Evolutionary conservation across 1,140 invertebrate species (phyloP), one percentile per base, ranked within the genome.

Genomic region (Polyergus mexicanus): DNA sequence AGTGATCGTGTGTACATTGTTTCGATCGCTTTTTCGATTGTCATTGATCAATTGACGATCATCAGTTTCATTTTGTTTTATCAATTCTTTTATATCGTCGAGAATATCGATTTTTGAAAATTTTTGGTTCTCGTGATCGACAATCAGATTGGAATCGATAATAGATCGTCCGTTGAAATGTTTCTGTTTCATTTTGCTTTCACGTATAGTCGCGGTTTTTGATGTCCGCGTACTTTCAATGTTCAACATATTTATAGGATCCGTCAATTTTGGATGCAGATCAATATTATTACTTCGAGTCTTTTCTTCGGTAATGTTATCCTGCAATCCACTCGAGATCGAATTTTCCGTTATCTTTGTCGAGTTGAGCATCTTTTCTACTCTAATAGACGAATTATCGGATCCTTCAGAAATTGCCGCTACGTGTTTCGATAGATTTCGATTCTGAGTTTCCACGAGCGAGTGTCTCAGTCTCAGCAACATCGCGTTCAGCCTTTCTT

Each of bases 201-300:
- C 85, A 56, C 35, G 13, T 78, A 87, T 68, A 87, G 65, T 85
- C 32, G 32, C 10, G 38, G 44, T 38, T 5, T 32, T 56, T 25
- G 58, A 3, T 41, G 78, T 63, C 13, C 28, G 35, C 28, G 68
- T 62, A 11, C 10, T 32, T 47, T 63, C 60, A 38, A 47, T 69
- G 25, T 22, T 3, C 2, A 62, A 1, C 41, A 38, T 54, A 51
- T 32, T 69, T 13, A 5, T 1, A 11, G 44, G 47, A 47, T 69
- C 28, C 68, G 16, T 38, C 5, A 62, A 19, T 75, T 72, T 19
- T 44, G 25, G 25, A 62, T 13, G 25, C 11, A 47, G 16, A 69
- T 68, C 41, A n/a, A 28, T 16, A 19, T 63, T 60, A n/a, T 13
- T 71, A 13, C 2, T 41, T n/a, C 32, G 6, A 51, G 44, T 56